Base-by-base conservation (phyloP, 2,797 vertebrate genomes). In the Spinibarbus caldwelli region DNA sequence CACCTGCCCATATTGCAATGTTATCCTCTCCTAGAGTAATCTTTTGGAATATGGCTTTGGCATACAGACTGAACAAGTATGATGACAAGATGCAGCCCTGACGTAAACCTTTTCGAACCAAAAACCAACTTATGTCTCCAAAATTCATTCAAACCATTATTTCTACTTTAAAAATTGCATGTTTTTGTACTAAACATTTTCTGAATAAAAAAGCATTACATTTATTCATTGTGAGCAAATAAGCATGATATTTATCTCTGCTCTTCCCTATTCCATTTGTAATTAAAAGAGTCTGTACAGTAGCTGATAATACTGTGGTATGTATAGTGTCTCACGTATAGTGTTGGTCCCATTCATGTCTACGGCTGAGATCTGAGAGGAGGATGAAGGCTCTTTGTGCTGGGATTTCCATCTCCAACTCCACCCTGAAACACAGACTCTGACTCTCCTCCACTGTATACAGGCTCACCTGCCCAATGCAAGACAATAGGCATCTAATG, bases 401-500 rank as follows among this genome's bases (percentile, higher is more conserved):
- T 0, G 96, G 76, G 76, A 97, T 91, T 0, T 92, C 87, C 59
- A 97, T 94, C 0, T 91, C 90, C 1, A 95, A 93, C 89, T 98
- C 97, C 26, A 98, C 93, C 73, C 92, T 95, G 90, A 99, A 93
- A 62, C 97, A 97, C 84, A 99, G 93, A 88, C 92, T 95, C 62
- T 93, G 94, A 91, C 97, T 96, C 75, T 97, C 95, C 91, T 99
- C 98, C 91, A 98, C 91, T 0, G 93, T 97, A 92, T 95, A 98
- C 36, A 99, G 95, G 83, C 88, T 89, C 34, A 98, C 96, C 98
- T 99, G 10, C 1, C 12, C 26, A 78, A 21, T 19, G 34, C 49
- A 71, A 70, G 15, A 36, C 52, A 75, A n/a, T n/a, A 2, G 23
- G 78, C 57, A 52, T 62, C 19, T 43, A 14, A n/a, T n/a, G 26